Evolutionary conservation across 2,888 invertebrate genomes (phyloP).

Genomic region (Mayetiola destructor): DNA sequence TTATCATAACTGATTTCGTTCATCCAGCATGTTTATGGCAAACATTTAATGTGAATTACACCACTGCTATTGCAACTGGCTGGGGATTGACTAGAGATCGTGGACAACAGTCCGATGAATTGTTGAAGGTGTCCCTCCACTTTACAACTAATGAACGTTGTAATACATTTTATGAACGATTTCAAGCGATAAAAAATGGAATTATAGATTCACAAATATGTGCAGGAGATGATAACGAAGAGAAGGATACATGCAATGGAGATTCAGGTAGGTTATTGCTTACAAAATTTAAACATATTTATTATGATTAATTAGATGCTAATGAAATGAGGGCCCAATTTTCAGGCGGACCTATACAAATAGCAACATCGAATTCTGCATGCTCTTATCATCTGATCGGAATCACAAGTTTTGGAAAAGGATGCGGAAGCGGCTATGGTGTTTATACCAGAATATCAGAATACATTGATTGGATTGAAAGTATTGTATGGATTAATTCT

Average conservation of each 20-base stretch:
- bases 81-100: slow-evolving; percentile 18
- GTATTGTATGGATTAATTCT: slow-evolving; percentile 3
- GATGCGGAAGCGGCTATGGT: slow-evolving; percentile 18
- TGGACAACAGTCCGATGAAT: slow-evolving; percentile 20
- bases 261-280: slow-evolving; percentile 14
- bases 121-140: slow-evolving; percentile 22
- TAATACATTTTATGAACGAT: slow-evolving; percentile 5
- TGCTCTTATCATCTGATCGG: slow-evolving; percentile 20
- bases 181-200: slow-evolving; percentile 19
- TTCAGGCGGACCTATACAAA: slow-evolving; percentile 19
- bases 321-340: no score
- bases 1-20: slow-evolving; percentile 24
- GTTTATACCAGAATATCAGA: slow-evolving; percentile 19
- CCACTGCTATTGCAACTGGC: slow-evolving; percentile 22
- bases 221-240: slow-evolving; percentile 22
- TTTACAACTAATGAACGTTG: slow-evolving; percentile 13
- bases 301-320: no score
- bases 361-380: slow-evolving; percentile 14
- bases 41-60: slow-evolving; percentile 21
- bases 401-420: slow-evolving; percentile 21
- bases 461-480: slow-evolving; percentile 14
- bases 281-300: no score
- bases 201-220: slow-evolving; percentile 25
- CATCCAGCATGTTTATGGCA: slow-evolving; percentile 34
- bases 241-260: slow-evolving; percentile 21